phyloP scores from a whole-genome alignment of 2,113 vertebrate genomes.

The Cebidichthys violaceus region DNA sequence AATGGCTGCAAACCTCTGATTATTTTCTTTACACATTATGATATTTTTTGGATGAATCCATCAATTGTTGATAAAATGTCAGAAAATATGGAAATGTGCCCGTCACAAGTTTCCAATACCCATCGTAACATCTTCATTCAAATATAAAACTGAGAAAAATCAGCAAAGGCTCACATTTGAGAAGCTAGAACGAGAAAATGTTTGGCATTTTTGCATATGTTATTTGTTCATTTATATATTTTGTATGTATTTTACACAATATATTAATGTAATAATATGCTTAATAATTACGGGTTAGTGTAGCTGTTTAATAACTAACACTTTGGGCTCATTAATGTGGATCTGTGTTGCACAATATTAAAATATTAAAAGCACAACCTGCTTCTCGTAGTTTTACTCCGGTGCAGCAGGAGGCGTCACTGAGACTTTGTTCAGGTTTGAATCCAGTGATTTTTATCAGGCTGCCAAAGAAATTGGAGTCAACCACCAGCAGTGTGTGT shows the following conservation, averaged over 20 bases:
- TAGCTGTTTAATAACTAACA: neutral
- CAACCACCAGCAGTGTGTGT: slow-evolving; percentile 32
- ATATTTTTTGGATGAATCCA: neutral
- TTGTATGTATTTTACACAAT: neutral
- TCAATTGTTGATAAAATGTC: neutral
- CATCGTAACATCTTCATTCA: neutral
- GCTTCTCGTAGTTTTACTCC: slow-evolving; percentile 29
- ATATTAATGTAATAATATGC: neutral
- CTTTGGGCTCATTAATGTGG: neutral
- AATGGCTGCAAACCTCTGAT: neutral
- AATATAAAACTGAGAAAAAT: neutral
- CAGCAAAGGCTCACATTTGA: neutral
- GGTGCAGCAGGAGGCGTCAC: slow-evolving; percentile 51
- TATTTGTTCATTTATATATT: neutral
- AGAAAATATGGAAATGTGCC: neutral
- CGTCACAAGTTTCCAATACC: neutral
- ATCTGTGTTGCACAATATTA: neutral
- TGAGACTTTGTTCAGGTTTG: neutral
- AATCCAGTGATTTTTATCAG: slow-evolving; percentile 61
- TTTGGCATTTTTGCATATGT: neutral
- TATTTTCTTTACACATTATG: neutral
- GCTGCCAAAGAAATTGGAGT: slow-evolving; percentile 28
- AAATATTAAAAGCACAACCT: neutral
- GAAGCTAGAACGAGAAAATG: neutral
- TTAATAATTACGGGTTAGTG: neutral